These are phyloP conservation scores for Drosophila bunnanda DNA, from an alignment of 2,888 invertebrate genomes.

Conservation along the genomic window DNA sequence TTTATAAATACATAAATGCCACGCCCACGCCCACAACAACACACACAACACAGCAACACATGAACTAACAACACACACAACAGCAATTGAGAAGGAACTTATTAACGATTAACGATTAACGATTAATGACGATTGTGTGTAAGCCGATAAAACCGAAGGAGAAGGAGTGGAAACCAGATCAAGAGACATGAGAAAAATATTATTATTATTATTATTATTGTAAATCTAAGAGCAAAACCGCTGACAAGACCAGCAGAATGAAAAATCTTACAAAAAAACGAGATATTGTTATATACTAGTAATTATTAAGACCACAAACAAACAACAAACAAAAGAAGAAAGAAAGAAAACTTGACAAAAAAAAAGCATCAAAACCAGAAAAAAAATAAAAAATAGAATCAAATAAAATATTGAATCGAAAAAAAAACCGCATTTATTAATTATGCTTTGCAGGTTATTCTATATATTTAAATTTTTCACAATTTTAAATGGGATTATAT, in stretches of 20 bases:
- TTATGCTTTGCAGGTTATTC: background rate
- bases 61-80: conserved; percentile 37
- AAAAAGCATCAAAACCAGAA: conserved; percentile 52
- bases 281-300: conserved; percentile 83
- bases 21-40: conserved; percentile 58
- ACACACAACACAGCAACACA: conserved; percentile 35
- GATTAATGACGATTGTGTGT: conserved; percentile 27
- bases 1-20: conserved; percentile 69
- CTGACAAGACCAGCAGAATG: conserved; percentile 83
- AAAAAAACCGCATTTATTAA: conserved; percentile 42
- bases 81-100: conserved; percentile 64
- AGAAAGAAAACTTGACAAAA: conserved; percentile 71
- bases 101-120: conserved; percentile 52
- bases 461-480: too few relatives aligned
- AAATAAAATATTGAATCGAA: conserved; percentile 79
- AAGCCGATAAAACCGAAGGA: conserved; percentile 38
- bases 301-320: conserved; percentile 81
- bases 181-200: conserved; percentile 77
- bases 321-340: conserved; percentile 69
- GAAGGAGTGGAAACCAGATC: conserved; percentile 67
- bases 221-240: conserved; percentile 81
- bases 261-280: conserved; percentile 80
- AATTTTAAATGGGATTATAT: too few relatives aligned
- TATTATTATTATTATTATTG: conserved; percentile 64
- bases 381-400: conserved; percentile 74